These are phyloP conservation scores for Cherax destructor DNA, from an alignment of 1,140 invertebrate species.

Conservation along the genomic window DNA sequence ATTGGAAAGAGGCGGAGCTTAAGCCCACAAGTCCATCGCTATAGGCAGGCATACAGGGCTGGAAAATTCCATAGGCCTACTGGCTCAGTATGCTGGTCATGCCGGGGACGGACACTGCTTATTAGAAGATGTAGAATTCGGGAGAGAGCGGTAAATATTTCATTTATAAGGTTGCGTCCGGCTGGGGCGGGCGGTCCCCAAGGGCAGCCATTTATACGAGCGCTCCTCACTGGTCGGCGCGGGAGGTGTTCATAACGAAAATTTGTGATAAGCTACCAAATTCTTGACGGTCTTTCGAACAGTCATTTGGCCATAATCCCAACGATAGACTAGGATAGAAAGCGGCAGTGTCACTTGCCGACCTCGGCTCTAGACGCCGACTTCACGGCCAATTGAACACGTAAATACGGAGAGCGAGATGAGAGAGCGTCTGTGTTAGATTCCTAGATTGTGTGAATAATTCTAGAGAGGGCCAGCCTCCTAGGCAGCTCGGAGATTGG, in stretches of 20 bases:
- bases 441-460: conserved; percentile 58
- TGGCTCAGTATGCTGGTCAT: conserved; percentile 58
- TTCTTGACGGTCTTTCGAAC: conserved; percentile 66
- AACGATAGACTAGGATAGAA: conserved; percentile 58
- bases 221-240: conserved; percentile 47
- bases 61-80: conserved; percentile 67
- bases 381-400: conserved; percentile 61
- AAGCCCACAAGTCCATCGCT: conserved; percentile 26
- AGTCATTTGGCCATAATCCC: conserved; percentile 67
- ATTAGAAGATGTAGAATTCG: conserved; percentile 64
- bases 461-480: conserved; percentile 17
- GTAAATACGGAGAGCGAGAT: conserved; percentile 35
- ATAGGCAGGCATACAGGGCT: conserved; percentile 53
- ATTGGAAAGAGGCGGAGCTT: conserved; percentile 64
- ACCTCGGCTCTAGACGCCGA: conserved; percentile 18
- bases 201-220: conserved; percentile 60
- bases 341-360: conserved; percentile 59
- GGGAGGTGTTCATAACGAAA: conserved; percentile 65
- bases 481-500: conserved; percentile 9
- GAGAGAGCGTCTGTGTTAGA: conserved; percentile 11
- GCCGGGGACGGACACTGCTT: conserved; percentile 54
- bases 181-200: conserved; percentile 33
- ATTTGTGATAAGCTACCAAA: conserved; percentile 69
- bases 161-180: conserved; percentile 48
- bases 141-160: conserved; percentile 60